Percentiles rank a stretch among this genome's conserved stretches.
Evolutionary conservation across 2,113 vertebrate species (phyloP).

Genomic region (Empidonax alnorum): DNA sequence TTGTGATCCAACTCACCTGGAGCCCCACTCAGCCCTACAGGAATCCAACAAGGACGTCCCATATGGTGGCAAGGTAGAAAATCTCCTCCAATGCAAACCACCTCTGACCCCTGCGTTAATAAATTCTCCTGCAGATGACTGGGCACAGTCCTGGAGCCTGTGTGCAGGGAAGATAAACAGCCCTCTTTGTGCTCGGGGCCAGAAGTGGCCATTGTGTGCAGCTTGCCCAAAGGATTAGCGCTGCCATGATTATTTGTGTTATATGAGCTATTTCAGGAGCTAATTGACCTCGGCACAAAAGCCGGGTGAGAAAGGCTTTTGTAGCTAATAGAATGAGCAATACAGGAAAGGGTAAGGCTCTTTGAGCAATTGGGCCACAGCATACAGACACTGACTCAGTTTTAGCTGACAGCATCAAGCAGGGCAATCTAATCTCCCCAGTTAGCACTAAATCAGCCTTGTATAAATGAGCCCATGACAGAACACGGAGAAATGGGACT

Average conservation of each 20-base stretch:
- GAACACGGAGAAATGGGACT: conserved; percentile 64
- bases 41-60: conserved; percentile 30
- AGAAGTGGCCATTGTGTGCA: conserved; percentile 51
- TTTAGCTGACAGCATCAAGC: conserved; percentile 66
- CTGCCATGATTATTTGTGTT: conserved; percentile 61
- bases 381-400: conserved; percentile 62
- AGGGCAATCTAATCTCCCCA: conserved; percentile 69
- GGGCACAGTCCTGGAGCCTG: conserved; percentile 32
- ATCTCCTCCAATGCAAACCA: conserved; percentile 48
- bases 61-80: conserved; percentile 48
- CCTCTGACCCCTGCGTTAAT: conserved; percentile 49
- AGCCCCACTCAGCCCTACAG: not conserved
- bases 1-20: conserved; percentile 46
- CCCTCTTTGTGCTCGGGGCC: conserved; percentile 58
- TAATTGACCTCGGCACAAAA: conserved; percentile 69
- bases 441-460: conserved; percentile 69
- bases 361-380: conserved; percentile 59
- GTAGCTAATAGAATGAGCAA: conserved; percentile 72
- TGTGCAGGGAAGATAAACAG: conserved; percentile 60
- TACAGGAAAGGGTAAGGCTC: conserved; percentile 68
- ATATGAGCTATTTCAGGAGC: conserved; percentile 72
- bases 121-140: conserved; percentile 60
- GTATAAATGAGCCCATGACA: conserved; percentile 67
- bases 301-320: conserved; percentile 69
- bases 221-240: conserved; percentile 60